Evolutionary conservation across 2,113 vertebrate species (phyloP).

Genomic region (Dendrocopos noguchii): DNA sequence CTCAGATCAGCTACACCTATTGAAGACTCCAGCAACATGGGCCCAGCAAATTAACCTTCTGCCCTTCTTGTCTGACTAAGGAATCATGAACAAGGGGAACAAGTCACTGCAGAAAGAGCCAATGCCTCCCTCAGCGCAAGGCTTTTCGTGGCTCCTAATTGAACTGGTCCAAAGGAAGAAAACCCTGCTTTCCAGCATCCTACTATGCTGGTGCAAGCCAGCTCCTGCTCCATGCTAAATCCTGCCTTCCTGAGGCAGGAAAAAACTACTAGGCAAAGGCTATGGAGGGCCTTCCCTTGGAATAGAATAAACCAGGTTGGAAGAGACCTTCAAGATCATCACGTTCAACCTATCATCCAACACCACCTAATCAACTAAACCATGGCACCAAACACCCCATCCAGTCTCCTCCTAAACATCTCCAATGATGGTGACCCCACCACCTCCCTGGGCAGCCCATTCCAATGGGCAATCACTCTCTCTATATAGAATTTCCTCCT

Average conservation of each 20-base stretch:
- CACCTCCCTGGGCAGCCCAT: no score
- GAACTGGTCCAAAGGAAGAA: not conserved
- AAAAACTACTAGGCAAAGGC: not conserved
- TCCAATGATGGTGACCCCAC: no score
- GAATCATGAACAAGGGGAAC: not conserved
- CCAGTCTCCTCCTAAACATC: no score
- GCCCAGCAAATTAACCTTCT: not conserved
- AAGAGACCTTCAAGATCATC: no score
- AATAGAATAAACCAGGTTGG: no score
- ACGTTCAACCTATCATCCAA: no score
- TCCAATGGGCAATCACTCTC: no score
- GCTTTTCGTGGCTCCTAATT: not conserved
- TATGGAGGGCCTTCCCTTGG: not conserved
- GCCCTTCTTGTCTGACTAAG: not conserved
- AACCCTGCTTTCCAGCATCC: not conserved
- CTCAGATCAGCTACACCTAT: not conserved
- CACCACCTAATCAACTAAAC: no score
- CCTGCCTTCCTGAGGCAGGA: not conserved
- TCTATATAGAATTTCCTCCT: no score
- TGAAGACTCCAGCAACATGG: not conserved
- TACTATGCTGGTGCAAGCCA: not conserved
- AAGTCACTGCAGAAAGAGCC: not conserved
- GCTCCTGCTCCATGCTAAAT: not conserved
- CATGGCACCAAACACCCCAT: no score
- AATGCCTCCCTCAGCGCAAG: not conserved